A percentile compares a stretch with the other conserved stretches of the same genome.
Conservation (phyloP, 2,888 invertebrate species). For the Phymatocera aterrima region DNA sequence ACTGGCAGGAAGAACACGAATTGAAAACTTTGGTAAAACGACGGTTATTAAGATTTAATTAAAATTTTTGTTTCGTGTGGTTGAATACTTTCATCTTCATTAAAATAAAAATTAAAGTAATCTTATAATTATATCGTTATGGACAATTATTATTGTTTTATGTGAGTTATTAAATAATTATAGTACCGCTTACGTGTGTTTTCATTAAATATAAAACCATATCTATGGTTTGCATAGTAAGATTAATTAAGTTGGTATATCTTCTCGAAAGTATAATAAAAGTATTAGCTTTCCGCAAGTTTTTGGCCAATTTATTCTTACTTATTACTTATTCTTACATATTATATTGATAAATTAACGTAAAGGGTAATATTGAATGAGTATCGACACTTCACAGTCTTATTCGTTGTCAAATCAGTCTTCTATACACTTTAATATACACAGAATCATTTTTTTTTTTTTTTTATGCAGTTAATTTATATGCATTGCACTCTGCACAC, state of each 20-base stretch:
- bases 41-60: neutral
- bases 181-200: neutral
- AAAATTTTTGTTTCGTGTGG: neutral
- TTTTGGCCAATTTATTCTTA: constrained; percentile 11
- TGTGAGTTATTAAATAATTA: neutral
- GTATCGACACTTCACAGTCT: neutral
- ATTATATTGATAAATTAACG: neutral
- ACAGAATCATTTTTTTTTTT: neutral
- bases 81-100: neutral
- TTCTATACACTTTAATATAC: neutral
- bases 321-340: too few relatives aligned
- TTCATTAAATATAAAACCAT: too few relatives aligned
- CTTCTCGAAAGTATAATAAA: neutral
- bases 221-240: neutral
- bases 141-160: neutral
- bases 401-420: neutral
- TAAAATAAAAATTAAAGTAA: neutral
- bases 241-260: neutral
- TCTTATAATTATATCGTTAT: constrained; percentile 14
- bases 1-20: neutral
- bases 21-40: neutral
- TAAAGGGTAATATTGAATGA: neutral
- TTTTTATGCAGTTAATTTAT: neutral
- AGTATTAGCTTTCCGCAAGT: neutral
- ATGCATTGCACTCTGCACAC: neutral